Percentiles rank a stretch among this genome's conserved stretches.
Evolutionary conservation across 2,113 vertebrate species (phyloP).

Genomic region (Philantomba maxwellii): DNA sequence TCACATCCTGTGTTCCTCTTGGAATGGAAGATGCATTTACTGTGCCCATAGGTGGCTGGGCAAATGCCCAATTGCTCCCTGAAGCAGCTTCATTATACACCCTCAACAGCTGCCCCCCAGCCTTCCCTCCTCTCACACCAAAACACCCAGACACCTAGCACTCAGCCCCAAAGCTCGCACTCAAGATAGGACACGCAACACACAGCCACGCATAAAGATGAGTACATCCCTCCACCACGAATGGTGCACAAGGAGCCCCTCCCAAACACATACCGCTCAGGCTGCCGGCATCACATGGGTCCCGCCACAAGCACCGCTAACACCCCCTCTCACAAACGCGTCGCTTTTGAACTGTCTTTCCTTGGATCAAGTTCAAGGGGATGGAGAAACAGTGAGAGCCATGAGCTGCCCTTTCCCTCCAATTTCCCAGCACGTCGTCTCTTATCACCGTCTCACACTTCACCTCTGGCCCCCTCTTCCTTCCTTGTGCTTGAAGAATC

Average conservation of each 20-base stretch:
- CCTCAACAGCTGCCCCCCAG: not conserved
- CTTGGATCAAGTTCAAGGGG: slow-evolving; percentile 23
- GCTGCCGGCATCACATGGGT: not conserved
- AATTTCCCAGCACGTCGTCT: not conserved
- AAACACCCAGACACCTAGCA: not conserved
- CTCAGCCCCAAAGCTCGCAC: not conserved
- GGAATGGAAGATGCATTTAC: not conserved
- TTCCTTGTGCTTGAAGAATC: not conserved
- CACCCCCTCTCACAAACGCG: not conserved
- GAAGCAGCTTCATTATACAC: not conserved
- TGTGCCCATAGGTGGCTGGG: not conserved
- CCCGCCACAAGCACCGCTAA: not conserved
- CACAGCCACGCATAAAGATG: not conserved
- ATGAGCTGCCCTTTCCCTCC: not conserved
- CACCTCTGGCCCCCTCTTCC: slow-evolving; percentile 31
- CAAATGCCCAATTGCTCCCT: not conserved
- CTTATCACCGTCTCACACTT: slow-evolving; percentile 11
- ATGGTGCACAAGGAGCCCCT: accelerated
- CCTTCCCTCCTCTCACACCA: not conserved
- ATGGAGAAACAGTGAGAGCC: not conserved
- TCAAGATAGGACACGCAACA: not conserved
- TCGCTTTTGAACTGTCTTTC: not conserved
- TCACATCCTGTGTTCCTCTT: not conserved
- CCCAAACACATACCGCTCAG: not conserved
- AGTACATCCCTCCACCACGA: not conserved